Conservation (phyloP, 1,140 invertebrate species). For the Drosophila sulfurigaster region DNA sequence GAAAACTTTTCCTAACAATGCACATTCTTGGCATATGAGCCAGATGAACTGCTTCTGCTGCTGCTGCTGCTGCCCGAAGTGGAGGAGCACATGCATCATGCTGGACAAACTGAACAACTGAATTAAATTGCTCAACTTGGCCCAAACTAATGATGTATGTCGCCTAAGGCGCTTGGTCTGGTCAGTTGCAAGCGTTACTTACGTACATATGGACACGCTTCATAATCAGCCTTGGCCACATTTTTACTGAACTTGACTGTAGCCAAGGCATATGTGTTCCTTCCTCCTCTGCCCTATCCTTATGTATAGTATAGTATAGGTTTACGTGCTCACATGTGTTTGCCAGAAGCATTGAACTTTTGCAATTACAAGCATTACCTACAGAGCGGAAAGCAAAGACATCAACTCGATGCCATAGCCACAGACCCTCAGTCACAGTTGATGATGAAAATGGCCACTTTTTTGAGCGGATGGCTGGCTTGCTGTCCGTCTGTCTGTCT, state of each 20-base stretch:
- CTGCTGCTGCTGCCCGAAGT: too few relatives aligned
- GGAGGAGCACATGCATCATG: slow-evolving; percentile 30
- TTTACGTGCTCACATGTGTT: slow-evolving; percentile 2
- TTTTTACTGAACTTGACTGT: slow-evolving; percentile 31
- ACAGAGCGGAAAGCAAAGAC: slow-evolving; percentile 53
- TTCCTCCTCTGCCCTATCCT: too few relatives aligned
- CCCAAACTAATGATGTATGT: slow-evolving; percentile 56
- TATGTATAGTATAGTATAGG: neutral
- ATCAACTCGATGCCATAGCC: slow-evolving; percentile 46
- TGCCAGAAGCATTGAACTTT: slow-evolving; percentile 71
- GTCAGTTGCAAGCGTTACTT: slow-evolving; percentile 31
- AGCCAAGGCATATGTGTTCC: neutral
- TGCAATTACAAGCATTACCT: slow-evolving; percentile 76
- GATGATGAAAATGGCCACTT: slow-evolving; percentile 65
- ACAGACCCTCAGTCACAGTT: slow-evolving; percentile 9
- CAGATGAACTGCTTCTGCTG: slow-evolving; percentile 2
- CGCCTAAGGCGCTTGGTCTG: slow-evolving; percentile 23
- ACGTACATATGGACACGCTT: slow-evolving; percentile 18
- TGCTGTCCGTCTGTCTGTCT: slow-evolving; percentile 19
- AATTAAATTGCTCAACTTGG: slow-evolving; percentile 35
- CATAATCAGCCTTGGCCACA: slow-evolving; percentile 53
- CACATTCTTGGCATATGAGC: slow-evolving; percentile 21
- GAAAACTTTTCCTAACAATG: slow-evolving; percentile 26
- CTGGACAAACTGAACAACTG: slow-evolving; percentile 19
- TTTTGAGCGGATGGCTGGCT: slow-evolving; percentile 33